Conservation (phyloP, 2,888 invertebrate species). For the Campoplex capitator region DNA sequence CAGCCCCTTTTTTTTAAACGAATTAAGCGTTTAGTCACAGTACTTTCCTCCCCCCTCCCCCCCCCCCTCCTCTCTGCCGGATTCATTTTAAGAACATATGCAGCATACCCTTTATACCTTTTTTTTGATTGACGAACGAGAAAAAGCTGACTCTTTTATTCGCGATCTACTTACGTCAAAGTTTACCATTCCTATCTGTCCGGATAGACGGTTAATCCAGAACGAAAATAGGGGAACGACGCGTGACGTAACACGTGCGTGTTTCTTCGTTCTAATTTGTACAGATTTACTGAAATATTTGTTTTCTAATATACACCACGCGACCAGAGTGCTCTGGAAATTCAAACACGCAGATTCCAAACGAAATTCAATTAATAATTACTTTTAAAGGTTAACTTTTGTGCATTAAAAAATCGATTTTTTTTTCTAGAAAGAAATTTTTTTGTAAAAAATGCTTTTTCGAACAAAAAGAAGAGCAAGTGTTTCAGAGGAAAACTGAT, state of each 20-base stretch:
- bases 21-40: slow-evolving; percentile 81
- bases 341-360: too few relatives aligned
- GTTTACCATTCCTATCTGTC: slow-evolving; percentile 20
- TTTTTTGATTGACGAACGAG: slow-evolving; percentile 58
- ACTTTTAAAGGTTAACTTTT: too few relatives aligned
- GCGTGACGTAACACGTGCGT: background rate
- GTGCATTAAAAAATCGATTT: too few relatives aligned
- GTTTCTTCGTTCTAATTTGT: background rate
- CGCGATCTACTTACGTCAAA: slow-evolving; percentile 42
- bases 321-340: too few relatives aligned
- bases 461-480: too few relatives aligned
- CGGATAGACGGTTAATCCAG: slow-evolving; percentile 14
- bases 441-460: too few relatives aligned
- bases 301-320: too few relatives aligned
- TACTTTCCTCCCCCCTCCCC: slow-evolving; percentile 12
- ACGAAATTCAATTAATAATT: too few relatives aligned
- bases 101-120: slow-evolving; percentile 12
- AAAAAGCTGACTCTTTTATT: slow-evolving; percentile 29
- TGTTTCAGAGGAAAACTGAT: too few relatives aligned
- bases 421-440: too few relatives aligned
- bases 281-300: background rate
- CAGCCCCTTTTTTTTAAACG: slow-evolving; percentile 76
- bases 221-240: background rate
- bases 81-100: slow-evolving; percentile 43
- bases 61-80: background rate